A percentile compares a stretch with the other conserved stretches of the same genome.
These are phyloP conservation scores for Seira ritae DNA, from an alignment of 2,888 invertebrate genomes.

Conservation along the genomic window DNA sequence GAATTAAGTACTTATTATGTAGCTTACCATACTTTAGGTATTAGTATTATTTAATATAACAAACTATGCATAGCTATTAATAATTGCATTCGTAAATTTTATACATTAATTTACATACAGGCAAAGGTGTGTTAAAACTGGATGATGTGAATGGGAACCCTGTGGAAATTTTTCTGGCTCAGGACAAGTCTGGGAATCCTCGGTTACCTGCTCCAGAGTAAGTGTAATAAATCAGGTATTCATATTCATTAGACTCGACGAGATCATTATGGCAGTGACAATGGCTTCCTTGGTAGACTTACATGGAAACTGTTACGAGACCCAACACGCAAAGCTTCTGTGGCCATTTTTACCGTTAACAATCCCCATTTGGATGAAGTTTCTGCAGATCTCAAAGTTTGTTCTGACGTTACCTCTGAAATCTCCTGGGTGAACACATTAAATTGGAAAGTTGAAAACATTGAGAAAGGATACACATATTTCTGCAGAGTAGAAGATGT, in stretches of 20 bases:
- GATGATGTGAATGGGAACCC: constrained; percentile 75
- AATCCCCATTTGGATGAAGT: constrained; percentile 78
- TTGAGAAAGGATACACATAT: constrained; percentile 75
- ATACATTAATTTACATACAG: too few species aligned
- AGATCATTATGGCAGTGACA: too few species aligned
- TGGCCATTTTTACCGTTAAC: constrained; percentile 81
- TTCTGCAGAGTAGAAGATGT: constrained; percentile 46
- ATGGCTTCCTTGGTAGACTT: constrained; percentile 73
- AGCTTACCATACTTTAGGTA: too few species aligned
- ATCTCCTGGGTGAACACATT: constrained; percentile 80
- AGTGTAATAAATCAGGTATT: too few species aligned
- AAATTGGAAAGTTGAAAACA: constrained; percentile 78
- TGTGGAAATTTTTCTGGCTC: constrained; percentile 76
- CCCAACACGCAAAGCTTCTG: constrained; percentile 77
- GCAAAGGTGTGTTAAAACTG: constrained; percentile 79
- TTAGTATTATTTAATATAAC: too few species aligned
- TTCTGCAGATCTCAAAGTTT: constrained; percentile 76
- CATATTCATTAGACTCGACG: too few species aligned
- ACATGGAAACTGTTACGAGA: constrained; percentile 80
- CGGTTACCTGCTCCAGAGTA: constrained; percentile 67
- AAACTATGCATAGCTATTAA: too few species aligned
- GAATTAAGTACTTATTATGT: too few species aligned
- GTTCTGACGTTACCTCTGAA: constrained; percentile 77
- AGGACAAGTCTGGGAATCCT: constrained; percentile 40
- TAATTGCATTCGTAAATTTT: too few species aligned